phyloP scores from a whole-genome alignment of 2,797 vertebrate species.

The Emys orbicularis region DNA sequence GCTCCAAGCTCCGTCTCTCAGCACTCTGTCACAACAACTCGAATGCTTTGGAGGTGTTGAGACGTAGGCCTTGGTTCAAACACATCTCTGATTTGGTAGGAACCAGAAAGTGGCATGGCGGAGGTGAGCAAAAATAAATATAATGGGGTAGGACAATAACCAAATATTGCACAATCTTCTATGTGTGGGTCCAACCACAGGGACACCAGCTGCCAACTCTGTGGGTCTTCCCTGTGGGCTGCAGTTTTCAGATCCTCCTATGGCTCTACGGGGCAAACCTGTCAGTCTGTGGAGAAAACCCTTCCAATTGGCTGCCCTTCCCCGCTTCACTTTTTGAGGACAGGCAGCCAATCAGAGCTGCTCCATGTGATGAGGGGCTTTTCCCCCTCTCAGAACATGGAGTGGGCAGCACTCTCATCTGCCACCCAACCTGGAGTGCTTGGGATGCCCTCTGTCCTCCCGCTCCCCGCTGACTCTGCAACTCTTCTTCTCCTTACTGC shows the following conservation, averaged over 20 bases:
- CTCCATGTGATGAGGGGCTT: not conserved
- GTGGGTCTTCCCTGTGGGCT: not conserved
- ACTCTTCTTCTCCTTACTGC: not conserved
- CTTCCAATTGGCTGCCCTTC: not conserved
- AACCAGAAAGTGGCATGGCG: not conserved
- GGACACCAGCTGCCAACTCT: not conserved
- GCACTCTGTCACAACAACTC: not conserved
- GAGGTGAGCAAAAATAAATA: rapidly evolving
- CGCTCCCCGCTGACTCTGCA: not conserved
- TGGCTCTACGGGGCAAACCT: not conserved
- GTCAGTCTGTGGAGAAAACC: not conserved
- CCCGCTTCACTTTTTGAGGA: not conserved
- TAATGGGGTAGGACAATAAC: not conserved
- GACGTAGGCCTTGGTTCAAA: not conserved
- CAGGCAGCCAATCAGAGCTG: not conserved
- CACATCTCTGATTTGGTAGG: not conserved
- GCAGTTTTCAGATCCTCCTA: not conserved
- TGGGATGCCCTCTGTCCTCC: not conserved
- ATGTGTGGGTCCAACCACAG: not conserved
- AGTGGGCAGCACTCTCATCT: not conserved
- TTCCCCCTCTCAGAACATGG: not conserved
- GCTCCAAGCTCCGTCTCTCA: not conserved
- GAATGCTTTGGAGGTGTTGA: not conserved
- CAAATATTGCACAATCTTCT: not conserved
- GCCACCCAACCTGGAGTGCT: not conserved